Evolutionary conservation across 2,113 vertebrate genomes (phyloP).

Genomic region (Sinocyclocheilus anshuiensis): DNA sequence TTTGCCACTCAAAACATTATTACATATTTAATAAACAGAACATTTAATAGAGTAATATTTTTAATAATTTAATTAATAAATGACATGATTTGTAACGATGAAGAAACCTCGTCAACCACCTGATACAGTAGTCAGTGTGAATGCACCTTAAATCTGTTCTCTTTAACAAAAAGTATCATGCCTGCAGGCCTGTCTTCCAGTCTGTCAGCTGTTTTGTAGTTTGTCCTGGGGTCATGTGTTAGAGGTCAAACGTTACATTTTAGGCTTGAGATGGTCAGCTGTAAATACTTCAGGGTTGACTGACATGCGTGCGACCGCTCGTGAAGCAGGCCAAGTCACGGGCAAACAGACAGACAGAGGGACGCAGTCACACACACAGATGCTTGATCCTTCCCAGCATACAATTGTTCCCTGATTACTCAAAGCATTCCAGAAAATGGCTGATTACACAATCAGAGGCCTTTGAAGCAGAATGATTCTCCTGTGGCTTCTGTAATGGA

Average conservation of each 20-base stretch:
- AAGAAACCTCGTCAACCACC: background rate
- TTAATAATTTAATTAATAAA: background rate
- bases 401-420: constrained; percentile 53
- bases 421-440: constrained; percentile 51
- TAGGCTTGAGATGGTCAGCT: constrained; percentile 7
- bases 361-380: background rate
- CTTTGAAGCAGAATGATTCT: constrained; percentile 70
- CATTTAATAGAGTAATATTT: too few species aligned
- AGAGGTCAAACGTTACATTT: constrained; percentile 18
- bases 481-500: constrained; percentile 68
- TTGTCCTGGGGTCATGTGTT: background rate
- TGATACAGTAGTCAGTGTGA: background rate
- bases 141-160: background rate
- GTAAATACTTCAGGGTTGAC: constrained; percentile 3
- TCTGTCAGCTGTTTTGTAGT: constrained; percentile 2
- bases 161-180: background rate
- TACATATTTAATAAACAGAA: too few species aligned
- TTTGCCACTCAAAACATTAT: too few species aligned
- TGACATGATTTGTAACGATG: too few species aligned
- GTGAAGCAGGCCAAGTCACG: background rate
- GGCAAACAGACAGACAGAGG: constrained; percentile 11
- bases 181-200: background rate
- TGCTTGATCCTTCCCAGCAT: background rate
- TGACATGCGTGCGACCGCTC: background rate
- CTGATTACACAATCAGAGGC: constrained; percentile 71